Evolutionary conservation across 2,113 vertebrate genomes (phyloP), one percentile per base, ranked within the genome.

Genomic region (Bubo bubo): DNA sequence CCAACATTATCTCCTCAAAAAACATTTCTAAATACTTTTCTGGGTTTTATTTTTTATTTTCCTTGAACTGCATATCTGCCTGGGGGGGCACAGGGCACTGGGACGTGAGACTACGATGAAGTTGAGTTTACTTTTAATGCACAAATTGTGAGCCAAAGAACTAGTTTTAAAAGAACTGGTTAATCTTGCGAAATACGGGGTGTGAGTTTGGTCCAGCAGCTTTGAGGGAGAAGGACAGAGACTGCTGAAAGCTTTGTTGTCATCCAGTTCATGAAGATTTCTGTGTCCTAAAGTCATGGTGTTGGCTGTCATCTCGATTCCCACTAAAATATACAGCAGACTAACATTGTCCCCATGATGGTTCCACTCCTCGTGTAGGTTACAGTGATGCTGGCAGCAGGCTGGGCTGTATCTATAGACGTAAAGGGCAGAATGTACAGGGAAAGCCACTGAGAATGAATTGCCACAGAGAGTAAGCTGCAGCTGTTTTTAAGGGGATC

Each of bases 141-240:
- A 30, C 6, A 50, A 67, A 37, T 2, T 26, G 7, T 24, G 41
- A 73, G 14, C 7, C 4, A 9, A 68, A 85, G 21, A 15, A 6
- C 20, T 90, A 34, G 12, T 28, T 85, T 59, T 28, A 41, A 55
- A 76, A 49, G 3, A 82, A 32, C 5, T 56, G 26, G 3, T 79
- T 2, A 0, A 53, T 49, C 50, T 58, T 37, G 50, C 0, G 0
- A 77, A 80, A 63, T 0, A 0, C 0, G 6, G 5, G 10, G 4
- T 3, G 1, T 56, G 26, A 70, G 26, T 83, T 74, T 88, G 35
- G 14, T 52, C 21, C 28, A 41, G 52, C 45, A 86, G 45, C 10
- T 71, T 81, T 67, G 43, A 91, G 16, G 11, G 12, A 55, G 21
- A 60, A 82, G 12, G 72, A 77, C 28, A 67, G 45, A 66, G 26